A percentile compares a stretch with the other conserved stretches of the same genome.
phyloP scores from a whole-genome alignment of 2,797 vertebrate species.

The Myotis daubentonii region DNA sequence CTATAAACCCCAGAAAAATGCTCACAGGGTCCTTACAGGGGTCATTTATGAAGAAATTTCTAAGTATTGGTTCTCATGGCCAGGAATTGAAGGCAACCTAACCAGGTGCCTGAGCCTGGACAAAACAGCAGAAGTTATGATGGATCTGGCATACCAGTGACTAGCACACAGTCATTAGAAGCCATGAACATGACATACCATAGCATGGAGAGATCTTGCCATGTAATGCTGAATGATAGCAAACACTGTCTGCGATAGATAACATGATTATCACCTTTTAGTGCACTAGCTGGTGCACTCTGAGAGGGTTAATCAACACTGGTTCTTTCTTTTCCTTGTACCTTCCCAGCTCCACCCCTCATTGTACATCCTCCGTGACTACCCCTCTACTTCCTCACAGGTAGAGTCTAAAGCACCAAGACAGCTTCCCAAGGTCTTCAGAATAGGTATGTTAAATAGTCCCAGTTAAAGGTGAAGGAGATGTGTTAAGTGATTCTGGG shows the following conservation, averaged over 20 bases:
- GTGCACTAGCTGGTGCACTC: background rate
- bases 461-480: background rate
- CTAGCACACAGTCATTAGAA: background rate
- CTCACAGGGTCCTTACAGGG: background rate
- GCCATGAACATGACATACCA: background rate
- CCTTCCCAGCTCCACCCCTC: background rate
- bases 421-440: background rate
- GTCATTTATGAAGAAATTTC: background rate
- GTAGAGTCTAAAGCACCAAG: background rate
- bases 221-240: background rate
- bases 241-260: background rate
- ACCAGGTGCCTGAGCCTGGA: background rate
- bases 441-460: background rate
- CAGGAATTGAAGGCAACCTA: background rate
- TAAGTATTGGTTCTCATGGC: background rate
- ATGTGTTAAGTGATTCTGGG: background rate
- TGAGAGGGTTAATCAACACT: background rate
- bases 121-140: background rate
- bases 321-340: background rate
- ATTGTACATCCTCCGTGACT: background rate
- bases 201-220: background rate
- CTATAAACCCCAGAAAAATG: conserved; percentile 14
- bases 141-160: background rate
- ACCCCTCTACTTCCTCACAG: background rate
- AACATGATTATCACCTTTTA: background rate